These are phyloP conservation scores for Xyliphius kryptos DNA, from an alignment of 2,113 vertebrate genomes.

Conservation along the genomic window DNA sequence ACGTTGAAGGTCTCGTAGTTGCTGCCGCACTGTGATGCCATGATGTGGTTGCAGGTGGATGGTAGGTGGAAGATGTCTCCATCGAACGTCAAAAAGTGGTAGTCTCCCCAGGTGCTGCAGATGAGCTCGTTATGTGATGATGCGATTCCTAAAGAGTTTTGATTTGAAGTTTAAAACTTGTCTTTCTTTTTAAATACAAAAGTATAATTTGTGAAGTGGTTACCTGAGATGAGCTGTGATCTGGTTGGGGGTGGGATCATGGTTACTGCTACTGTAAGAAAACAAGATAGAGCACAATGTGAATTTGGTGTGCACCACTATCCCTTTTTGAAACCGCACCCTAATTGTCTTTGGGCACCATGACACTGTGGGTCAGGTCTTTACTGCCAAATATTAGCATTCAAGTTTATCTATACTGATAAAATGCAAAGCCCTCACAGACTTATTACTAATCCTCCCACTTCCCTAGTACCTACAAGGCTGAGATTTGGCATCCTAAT, in stretches of 20 bases:
- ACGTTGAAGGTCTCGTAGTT: slow-evolving; percentile 72
- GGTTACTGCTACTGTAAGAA: slow-evolving; percentile 13
- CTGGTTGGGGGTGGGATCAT: slow-evolving; percentile 14
- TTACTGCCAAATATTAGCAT: too few relatives aligned
- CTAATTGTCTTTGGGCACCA: too few relatives aligned
- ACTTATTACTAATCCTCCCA: too few relatives aligned
- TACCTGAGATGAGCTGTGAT: slow-evolving; percentile 30
- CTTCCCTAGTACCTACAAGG: too few relatives aligned
- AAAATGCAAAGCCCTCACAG: too few relatives aligned
- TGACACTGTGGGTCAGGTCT: too few relatives aligned
- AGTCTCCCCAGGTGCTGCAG: slow-evolving; percentile 85
- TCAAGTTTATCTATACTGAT: too few relatives aligned
- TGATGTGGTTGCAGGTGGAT: slow-evolving; percentile 76
- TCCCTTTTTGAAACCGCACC: too few relatives aligned
- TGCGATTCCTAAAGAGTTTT: slow-evolving; percentile 31
- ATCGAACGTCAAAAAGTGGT: slow-evolving; percentile 85
- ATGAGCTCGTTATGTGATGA: slow-evolving; percentile 65
- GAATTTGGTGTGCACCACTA: background rate
- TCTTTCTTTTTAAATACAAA: too few relatives aligned
- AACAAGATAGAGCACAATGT: background rate
- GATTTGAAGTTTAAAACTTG: too few relatives aligned
- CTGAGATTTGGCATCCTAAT: too few relatives aligned
- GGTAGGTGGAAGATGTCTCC: slow-evolving; percentile 72
- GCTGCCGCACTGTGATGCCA: slow-evolving; percentile 64
- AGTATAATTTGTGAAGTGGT: too few relatives aligned